Evolutionary conservation across 1,140 invertebrate species (phyloP).

Genomic region (Sarcophaga peregrina): DNA sequence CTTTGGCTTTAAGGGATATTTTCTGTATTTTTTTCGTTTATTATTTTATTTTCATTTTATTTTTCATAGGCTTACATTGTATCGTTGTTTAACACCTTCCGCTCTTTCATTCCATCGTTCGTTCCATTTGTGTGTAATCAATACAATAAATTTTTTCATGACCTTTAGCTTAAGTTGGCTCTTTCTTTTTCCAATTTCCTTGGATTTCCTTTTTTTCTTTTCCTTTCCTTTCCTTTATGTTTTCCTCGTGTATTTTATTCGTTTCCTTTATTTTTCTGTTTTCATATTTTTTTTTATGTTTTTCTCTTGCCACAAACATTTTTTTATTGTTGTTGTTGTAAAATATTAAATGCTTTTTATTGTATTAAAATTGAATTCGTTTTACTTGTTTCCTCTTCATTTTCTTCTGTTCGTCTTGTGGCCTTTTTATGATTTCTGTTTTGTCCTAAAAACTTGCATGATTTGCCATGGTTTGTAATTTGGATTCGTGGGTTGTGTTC

Average conservation of each 20-base stretch:
- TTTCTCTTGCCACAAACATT: too few species aligned
- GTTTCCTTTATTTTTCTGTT: background rate
- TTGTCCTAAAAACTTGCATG: background rate
- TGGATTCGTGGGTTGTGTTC: background rate
- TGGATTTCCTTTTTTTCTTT: too few species aligned
- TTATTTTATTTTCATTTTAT: too few species aligned
- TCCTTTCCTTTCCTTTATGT: background rate
- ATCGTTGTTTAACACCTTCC: background rate
- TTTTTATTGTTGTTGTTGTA: background rate
- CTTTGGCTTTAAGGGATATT: conserved; percentile 1
- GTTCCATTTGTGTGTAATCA: too few species aligned
- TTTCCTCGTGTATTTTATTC: background rate
- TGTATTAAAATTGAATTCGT: conserved; percentile 14
- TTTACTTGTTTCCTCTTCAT: background rate
- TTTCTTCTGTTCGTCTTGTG: background rate
- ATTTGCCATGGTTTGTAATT: background rate
- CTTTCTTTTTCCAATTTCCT: background rate
- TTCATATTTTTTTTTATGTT: conserved; percentile 3
- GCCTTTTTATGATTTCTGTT: background rate
- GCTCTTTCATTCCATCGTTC: background rate
- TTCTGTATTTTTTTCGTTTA: background rate
- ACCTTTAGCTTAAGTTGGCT: background rate
- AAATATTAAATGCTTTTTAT: conserved; percentile 15
- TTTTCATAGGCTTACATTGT: background rate
- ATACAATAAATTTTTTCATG: background rate